phyloP scores from a whole-genome alignment of 1,140 invertebrate species.

The Brachionus rotundiformis region DNA sequence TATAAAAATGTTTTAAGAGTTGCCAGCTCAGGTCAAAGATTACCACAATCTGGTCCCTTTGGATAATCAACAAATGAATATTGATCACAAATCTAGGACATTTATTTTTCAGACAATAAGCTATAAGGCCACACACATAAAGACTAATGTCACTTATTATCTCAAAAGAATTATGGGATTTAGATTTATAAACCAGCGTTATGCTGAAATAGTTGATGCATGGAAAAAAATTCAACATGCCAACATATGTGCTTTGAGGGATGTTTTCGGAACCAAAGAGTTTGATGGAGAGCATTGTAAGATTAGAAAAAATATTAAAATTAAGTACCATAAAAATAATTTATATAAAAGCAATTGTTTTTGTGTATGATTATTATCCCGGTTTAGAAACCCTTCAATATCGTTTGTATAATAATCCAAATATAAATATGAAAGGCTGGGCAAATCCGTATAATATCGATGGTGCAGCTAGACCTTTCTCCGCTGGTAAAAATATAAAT shows the following conservation, averaged over 20 bases:
- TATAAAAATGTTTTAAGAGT: slow-evolving; percentile 65
- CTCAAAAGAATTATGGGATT: slow-evolving; percentile 83
- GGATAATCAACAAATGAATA: slow-evolving; percentile 68
- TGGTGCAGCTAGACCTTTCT: slow-evolving; percentile 55
- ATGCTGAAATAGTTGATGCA: slow-evolving; percentile 79
- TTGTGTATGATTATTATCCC: slow-evolving; percentile 93
- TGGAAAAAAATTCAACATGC: slow-evolving; percentile 91
- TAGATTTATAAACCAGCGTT: slow-evolving; percentile 78
- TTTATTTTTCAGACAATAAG: slow-evolving; percentile 79
- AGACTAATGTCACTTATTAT: slow-evolving; percentile 81
- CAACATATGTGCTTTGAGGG: slow-evolving; percentile 84
- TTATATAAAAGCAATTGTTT: slow-evolving; percentile 78
- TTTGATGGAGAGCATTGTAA: slow-evolving; percentile 87
- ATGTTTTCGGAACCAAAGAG: slow-evolving; percentile 90
- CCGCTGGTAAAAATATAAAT: slow-evolving; percentile 55
- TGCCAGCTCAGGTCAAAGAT: slow-evolving; percentile 82
- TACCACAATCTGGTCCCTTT: slow-evolving; percentile 84
- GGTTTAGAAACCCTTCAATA: slow-evolving; percentile 81
- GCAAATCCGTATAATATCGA: slow-evolving; percentile 73
- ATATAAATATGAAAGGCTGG: slow-evolving; percentile 69
- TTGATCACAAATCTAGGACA: slow-evolving; percentile 69
- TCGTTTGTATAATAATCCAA: slow-evolving; percentile 74
- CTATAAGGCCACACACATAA: slow-evolving; percentile 85
- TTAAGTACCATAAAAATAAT: background rate
- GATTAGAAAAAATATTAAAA: slow-evolving; percentile 60